Conservation (phyloP, 2,888 invertebrate species). For the Hesperia comma region DNA sequence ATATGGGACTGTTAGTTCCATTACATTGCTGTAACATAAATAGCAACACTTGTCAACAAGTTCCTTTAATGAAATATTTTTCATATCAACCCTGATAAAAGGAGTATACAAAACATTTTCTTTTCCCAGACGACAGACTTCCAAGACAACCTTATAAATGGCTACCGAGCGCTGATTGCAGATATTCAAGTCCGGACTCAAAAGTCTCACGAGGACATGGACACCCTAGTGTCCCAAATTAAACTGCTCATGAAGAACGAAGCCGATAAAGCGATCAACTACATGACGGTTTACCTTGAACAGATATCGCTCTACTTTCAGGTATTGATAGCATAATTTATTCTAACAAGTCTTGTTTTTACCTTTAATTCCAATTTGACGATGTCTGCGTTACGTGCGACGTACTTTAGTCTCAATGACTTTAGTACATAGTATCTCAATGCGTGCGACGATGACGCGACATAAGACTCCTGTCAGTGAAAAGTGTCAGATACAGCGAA, state of each 20-base stretch:
- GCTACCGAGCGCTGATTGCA: slow-evolving; percentile 75
- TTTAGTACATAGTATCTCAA: too few species aligned
- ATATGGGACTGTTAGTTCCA: too few species aligned
- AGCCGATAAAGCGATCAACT: slow-evolving; percentile 79
- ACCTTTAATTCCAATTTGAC: not conserved
- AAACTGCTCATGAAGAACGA: slow-evolving; percentile 80
- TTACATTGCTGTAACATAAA: too few species aligned
- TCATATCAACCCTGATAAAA: too few species aligned
- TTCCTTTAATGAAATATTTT: too few species aligned
- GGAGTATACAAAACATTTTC: too few species aligned
- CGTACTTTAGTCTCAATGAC: too few species aligned
- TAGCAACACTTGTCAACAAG: too few species aligned
- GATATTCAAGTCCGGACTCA: slow-evolving; percentile 78
- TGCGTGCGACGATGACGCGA: too few species aligned
- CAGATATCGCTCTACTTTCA: slow-evolving; percentile 79
- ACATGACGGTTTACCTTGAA: slow-evolving; percentile 79
- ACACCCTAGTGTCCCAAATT: slow-evolving; percentile 77
- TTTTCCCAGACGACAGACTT: slow-evolving; percentile 73
- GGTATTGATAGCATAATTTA: slow-evolving; percentile 52
- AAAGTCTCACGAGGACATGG: slow-evolving; percentile 79
- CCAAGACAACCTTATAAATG: slow-evolving; percentile 79
- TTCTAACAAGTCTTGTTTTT: slow-evolving; percentile 11
- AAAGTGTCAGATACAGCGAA: too few species aligned
- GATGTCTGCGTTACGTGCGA: too few species aligned
- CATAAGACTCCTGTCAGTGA: too few species aligned